A percentile compares a stretch with the other conserved stretches of the same genome.
Conservation (phyloP, 2,113 vertebrate genomes). For the Origma solitaria region DNA sequence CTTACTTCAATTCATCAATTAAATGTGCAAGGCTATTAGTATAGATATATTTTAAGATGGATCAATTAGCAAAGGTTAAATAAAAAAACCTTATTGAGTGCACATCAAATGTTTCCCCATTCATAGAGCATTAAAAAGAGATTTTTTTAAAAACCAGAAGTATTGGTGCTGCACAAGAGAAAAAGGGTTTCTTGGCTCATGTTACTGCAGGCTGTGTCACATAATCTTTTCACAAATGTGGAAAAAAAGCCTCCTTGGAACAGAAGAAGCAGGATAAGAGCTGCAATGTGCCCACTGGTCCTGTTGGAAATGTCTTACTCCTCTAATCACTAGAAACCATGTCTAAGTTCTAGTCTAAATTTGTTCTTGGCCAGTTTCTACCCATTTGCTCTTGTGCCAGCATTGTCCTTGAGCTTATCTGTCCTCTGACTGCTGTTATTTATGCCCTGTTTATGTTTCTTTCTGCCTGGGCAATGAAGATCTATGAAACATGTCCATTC, state of each 20-base stretch:
- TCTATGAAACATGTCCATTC: constrained; percentile 48
- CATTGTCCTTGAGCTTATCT: constrained; percentile 53
- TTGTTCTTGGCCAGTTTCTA: constrained; percentile 41
- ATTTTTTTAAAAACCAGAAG: neutral
- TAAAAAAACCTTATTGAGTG: neutral
- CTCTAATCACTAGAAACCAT: neutral
- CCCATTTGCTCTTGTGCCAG: constrained; percentile 13
- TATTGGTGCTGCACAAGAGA: neutral
- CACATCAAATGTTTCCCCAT: neutral
- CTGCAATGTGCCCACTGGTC: neutral
- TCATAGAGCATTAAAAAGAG: neutral
- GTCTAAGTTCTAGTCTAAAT: constrained; percentile 18
- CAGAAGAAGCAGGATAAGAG: neutral
- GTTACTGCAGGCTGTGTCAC: neutral
- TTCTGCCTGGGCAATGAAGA: constrained; percentile 43
- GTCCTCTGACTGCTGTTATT: constrained; percentile 41
- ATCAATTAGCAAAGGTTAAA: constrained; percentile 20
- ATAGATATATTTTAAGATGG: neutral
- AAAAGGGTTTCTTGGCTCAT: neutral
- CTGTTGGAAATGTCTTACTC: neutral
- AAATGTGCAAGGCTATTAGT: neutral
- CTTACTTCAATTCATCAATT: constrained; percentile 3
- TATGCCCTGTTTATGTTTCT: constrained; percentile 45
- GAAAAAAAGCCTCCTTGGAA: neutral
- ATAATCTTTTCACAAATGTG: neutral